These are phyloP conservation scores for Promerops cafer DNA, from an alignment of 2,113 vertebrate genomes.

Conservation along the genomic window DNA sequence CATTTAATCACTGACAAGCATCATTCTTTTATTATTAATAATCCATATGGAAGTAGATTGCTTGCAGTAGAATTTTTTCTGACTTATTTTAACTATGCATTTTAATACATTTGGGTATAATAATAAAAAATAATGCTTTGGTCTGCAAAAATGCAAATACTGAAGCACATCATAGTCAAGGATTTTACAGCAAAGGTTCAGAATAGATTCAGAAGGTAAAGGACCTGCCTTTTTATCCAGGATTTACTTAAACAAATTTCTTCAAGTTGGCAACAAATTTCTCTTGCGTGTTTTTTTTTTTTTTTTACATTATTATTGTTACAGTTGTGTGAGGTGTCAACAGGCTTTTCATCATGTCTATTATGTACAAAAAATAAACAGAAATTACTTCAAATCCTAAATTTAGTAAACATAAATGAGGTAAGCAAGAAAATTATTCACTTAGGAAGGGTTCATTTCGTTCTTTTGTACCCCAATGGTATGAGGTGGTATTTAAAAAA, in stretches of 20 bases:
- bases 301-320: background rate
- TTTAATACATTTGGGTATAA: background rate
- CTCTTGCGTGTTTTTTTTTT: fast-evolving
- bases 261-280: background rate
- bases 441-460: background rate
- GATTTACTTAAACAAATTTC: background rate
- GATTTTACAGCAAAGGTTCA: background rate
- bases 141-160: slow-evolving; percentile 11
- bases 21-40: slow-evolving; percentile 9
- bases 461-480: background rate
- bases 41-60: background rate
- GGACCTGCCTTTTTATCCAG: background rate
- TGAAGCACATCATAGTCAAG: background rate
- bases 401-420: background rate
- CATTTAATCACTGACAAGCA: slow-evolving; percentile 4
- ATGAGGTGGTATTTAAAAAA: background rate
- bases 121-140: background rate
- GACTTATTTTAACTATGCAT: background rate
- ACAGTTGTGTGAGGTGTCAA: background rate
- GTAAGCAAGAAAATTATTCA: background rate
- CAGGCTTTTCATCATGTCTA: background rate
- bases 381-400: background rate
- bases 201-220: background rate
- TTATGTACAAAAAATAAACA: background rate
- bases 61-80: background rate